Base-by-base conservation (phyloP, 1,140 invertebrate genomes). In the Geopemphigus sp. region DNA sequence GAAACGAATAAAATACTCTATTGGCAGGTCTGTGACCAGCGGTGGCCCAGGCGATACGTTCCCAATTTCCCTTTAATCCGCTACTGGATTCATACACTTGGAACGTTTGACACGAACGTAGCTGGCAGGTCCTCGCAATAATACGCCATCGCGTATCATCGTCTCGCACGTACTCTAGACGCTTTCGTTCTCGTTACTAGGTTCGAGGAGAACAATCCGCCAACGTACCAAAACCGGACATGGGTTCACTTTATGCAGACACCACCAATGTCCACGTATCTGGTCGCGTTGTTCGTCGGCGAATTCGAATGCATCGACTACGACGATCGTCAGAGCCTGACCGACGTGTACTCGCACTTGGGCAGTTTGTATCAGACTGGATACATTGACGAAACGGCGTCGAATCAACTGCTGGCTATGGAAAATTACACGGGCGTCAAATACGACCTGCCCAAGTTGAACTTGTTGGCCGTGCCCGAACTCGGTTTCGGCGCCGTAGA, bases 401-500 rank as follows among this genome's bases (percentile, higher is more conserved):
- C 85, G 0, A 85, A 85, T 56, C 88, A 84, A 1, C 56, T 85
- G 17, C 15, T 56, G n/a, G 81, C 73, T 22, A 80, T 83, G 50
- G 82, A 83, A 74, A 50, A 81, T 0, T 83, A 84, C 50, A 83
- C 80, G 26, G 57, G 73, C 0, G 53, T 83, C 15, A 11, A 47
- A 4, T 84, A 82, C 74, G 15, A 12, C 17, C 76, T 84, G 26
- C 86, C 87, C 68, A 85, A 90, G 83, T 83, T 88, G 83, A 94
- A 97, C 87, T 91, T 97, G 90, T 92, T 94, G 80, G 94, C 94
- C 19, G 93, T 98, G 82, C 96, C 96, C 2, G 95, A 98, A 86
- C 98, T 98, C 87, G 91, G 92, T 0, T 94, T 94, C 1, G 95
- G 94, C 6, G 96, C 95, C 0, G 97, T 98, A 91, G 96, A 98